phyloP scores from a whole-genome alignment of 2,888 invertebrate genomes.

The Timandra comae region DNA sequence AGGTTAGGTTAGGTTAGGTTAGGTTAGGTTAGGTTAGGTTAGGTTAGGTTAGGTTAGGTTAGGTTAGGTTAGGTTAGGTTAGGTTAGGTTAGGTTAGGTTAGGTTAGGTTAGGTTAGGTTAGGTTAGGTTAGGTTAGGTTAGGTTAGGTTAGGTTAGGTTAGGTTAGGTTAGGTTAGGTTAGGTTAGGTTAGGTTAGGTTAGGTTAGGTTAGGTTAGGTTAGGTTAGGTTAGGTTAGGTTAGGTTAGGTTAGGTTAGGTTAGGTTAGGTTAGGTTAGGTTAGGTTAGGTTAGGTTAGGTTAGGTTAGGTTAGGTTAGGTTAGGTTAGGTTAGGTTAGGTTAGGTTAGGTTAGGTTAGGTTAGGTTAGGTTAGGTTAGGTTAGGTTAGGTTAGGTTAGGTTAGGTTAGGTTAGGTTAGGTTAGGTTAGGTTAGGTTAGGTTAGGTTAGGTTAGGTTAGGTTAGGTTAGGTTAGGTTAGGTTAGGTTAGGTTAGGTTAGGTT shows the following conservation, averaged over 20 bases:
- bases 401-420: background rate
- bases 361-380: background rate
- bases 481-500: background rate
- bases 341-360: background rate
- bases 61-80: slow-evolving; percentile 19
- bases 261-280: background rate
- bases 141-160: background rate
- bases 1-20: slow-evolving; percentile 7
- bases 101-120: slow-evolving; percentile 18
- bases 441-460: background rate
- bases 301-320: background rate
- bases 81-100: slow-evolving; percentile 18
- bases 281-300: background rate
- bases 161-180: background rate
- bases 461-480: background rate
- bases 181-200: background rate
- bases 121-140: slow-evolving; percentile 5
- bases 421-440: background rate
- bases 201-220: background rate
- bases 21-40: slow-evolving; percentile 17
- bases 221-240: background rate
- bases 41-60: slow-evolving; percentile 18
- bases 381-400: background rate
- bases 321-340: background rate
- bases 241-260: background rate